A percentile compares a stretch with the other conserved stretches of the same genome.
Evolutionary conservation across 2,113 vertebrate genomes (phyloP).

Genomic region (Passer domesticus): DNA sequence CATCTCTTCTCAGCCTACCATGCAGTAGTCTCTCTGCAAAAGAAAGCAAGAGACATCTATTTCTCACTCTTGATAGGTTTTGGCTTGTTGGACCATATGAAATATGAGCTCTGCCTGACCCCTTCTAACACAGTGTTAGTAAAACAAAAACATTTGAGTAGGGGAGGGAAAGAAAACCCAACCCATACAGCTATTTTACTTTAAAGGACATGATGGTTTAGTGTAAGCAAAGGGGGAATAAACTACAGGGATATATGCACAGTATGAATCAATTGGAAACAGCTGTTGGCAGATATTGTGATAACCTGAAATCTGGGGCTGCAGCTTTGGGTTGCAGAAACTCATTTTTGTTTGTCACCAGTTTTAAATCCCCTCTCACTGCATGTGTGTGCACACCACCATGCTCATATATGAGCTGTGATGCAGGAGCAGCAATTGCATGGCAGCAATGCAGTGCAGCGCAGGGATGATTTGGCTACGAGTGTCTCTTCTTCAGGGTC

Average conservation of each 20-base stretch:
- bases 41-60: slow-evolving; percentile 3
- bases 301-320: slow-evolving; percentile 34
- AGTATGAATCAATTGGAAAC: slow-evolving; percentile 60
- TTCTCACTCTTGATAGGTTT: slow-evolving; percentile 36
- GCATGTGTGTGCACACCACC: not conserved
- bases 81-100: slow-evolving; percentile 49
- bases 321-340: slow-evolving; percentile 1
- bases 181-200: slow-evolving; percentile 63
- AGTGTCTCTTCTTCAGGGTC: not conserved
- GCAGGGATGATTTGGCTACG: not conserved
- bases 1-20: not conserved
- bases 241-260: slow-evolving; percentile 65
- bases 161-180: slow-evolving; percentile 50
- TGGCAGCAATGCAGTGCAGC: not conserved
- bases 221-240: slow-evolving; percentile 67
- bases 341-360: slow-evolving; percentile 26
- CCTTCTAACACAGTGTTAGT: slow-evolving; percentile 65
- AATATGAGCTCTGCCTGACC: slow-evolving; percentile 62
- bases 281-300: slow-evolving; percentile 51
- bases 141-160: slow-evolving; percentile 69
- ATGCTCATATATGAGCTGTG: not conserved
- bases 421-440: not conserved
- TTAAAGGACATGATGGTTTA: slow-evolving; percentile 58
- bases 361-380: not conserved
- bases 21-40: not conserved